Evolutionary conservation across 2,888 invertebrate genomes (phyloP), one percentile per base, ranked within the genome.

Genomic region (Tetranychus piercei): DNA sequence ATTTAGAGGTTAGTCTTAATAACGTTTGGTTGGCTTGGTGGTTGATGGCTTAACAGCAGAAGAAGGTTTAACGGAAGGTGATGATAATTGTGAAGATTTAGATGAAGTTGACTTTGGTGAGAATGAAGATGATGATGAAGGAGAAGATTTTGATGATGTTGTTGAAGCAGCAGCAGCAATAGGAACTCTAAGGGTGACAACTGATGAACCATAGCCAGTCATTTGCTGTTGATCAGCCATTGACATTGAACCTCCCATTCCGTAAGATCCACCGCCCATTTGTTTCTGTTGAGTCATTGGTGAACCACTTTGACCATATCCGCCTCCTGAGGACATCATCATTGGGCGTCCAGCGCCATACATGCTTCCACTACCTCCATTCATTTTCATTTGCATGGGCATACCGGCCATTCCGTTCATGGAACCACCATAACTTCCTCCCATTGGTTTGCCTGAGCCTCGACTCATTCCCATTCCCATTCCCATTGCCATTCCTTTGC

Each of bases 131-230:
- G 55, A 55, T 55, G 55, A 55, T 55, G 55, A 55, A 15, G 9
- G 9, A 55, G 55, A 15, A 15, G 55, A 55, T 55, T 55, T 55
- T 9, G 55, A 15, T 9, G 15, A 15, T 9, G 55, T 55, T 9
- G 55, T 15, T 55, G 55, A 55, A 55, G 55, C 55, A 15, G 69
- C 20, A 69, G 69, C 69, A 69, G 34, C 11, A 11, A 69, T 22
- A 20, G 69, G 69, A 22, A 69, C 69, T 69, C 34, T n/a, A 69
- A 69, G 69, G 11, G 69, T 69, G 20, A 69, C 69, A 23, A 69
- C 20, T 69, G 69, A 69, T 69, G 69, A 69, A 11, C 69, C 69
- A 23, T 69, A 69, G 20, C 69, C 69, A 11, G 20, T 20, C 20
- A 23, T 23, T 20, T 23, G 69, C 22, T 69, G 69, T 55, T 55